Evolutionary conservation across 2,113 vertebrate genomes (phyloP), one percentile per base, ranked within the genome.

Genomic region (Dicrurus megarhynchus): DNA sequence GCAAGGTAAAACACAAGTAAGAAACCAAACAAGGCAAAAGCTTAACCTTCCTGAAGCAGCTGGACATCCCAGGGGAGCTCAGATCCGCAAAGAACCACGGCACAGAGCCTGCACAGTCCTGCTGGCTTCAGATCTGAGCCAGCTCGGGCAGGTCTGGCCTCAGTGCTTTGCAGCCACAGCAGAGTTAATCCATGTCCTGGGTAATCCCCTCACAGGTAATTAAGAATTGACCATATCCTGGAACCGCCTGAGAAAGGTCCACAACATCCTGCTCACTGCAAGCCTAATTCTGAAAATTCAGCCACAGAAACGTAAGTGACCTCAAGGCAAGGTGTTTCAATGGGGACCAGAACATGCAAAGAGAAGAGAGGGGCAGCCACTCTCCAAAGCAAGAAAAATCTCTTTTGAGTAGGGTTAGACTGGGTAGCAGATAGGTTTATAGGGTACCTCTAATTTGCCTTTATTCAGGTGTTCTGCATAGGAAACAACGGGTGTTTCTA

Each of bases 221-320:
- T 85, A 90, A 76, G 44, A 71, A 50, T 5, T 73, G 10, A 37
- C 19, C 16, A 15, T 28, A 65, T 74, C 53, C 80, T n/a, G 15
- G 41, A 76, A 61, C 33, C 0, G 0, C 53, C 35, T 27, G n/a
- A 81, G 50, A 52, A 93, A 73, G 11, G 6, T 60, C 24, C 41
- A n/a, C 10, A 64, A 18, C 33, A 49, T 24, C 23, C 21, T 65
- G 19, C 32, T 53, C 32, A 4, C 4, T 28, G 22, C 22, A 67
- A 84, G 5, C 5, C 32, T 74, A 41, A 16, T 11, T 89, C 24
- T 60, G 50, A 65, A 87, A 81, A 53, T 32, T 61, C 59, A 74
- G 3, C 30, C 28, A 23, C 0, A 0, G 26, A 35, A 13, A 24
- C 2, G 8, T 10, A 46, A 42, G 6, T 41, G 23, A 30, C 60